These are phyloP conservation scores for Cephus pygmeus DNA, from an alignment of 2,888 invertebrate genomes.

Conservation along the genomic window DNA sequence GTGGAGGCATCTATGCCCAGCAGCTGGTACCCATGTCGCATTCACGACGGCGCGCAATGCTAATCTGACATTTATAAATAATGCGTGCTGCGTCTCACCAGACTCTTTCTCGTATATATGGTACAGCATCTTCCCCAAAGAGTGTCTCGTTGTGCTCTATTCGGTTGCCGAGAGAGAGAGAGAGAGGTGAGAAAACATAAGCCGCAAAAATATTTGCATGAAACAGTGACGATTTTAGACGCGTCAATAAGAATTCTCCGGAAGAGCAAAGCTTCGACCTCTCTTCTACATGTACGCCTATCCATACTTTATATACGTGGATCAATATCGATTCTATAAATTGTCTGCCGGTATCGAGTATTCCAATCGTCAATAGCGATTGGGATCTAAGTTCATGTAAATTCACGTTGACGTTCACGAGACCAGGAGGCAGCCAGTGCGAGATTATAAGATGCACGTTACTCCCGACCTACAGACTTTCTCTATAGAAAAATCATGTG, in stretches of 20 bases:
- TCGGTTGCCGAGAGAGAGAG: no score
- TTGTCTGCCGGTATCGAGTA: neutral
- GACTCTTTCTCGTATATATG: no score
- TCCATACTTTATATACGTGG: no score
- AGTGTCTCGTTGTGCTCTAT: no score
- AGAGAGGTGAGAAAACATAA: neutral
- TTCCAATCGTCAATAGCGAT: neutral
- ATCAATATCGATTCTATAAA: neutral
- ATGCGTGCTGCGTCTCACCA: conserved; percentile 32
- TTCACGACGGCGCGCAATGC: conserved; percentile 35
- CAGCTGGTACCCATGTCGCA: conserved; percentile 16
- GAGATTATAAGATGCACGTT: conserved; percentile 27
- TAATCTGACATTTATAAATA: conserved; percentile 47
- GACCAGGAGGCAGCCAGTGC: conserved; percentile 36
- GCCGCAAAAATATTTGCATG: neutral
- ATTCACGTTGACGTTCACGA: conserved; percentile 32
- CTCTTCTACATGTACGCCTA: neutral
- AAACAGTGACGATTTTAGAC: neutral
- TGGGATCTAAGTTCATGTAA: no score
- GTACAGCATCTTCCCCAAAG: no score
- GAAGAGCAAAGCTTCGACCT: neutral
- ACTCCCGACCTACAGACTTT: neutral
- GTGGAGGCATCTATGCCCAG: no score
- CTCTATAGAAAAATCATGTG: neutral
- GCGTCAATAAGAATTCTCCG: neutral